These are phyloP conservation scores for Gallinago nigripennis DNA, from an alignment of 2,797 vertebrate species.

Conservation along the genomic window DNA sequence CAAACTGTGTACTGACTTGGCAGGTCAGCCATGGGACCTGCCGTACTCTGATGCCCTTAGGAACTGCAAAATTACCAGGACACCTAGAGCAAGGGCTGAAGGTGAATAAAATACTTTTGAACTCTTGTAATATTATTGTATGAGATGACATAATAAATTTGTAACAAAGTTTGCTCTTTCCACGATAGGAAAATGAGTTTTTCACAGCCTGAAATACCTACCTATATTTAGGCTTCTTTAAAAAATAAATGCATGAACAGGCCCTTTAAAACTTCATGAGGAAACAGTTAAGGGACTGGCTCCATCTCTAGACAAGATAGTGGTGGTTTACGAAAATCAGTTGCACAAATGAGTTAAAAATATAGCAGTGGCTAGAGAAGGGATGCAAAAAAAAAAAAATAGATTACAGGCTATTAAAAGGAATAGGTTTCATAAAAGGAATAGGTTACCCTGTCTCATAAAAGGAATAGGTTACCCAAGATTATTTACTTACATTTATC, in stretches of 20 bases:
- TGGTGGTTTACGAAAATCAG: background rate
- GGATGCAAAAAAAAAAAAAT: background rate
- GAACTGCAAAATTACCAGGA: background rate
- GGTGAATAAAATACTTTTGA: background rate
- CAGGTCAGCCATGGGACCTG: background rate
- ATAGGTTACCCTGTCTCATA: background rate
- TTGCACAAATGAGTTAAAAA: slow-evolving; percentile 32
- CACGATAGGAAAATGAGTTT: background rate
- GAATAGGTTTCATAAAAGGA: background rate
- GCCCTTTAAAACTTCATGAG: background rate
- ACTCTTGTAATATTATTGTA: background rate
- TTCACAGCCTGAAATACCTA: background rate
- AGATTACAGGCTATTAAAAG: background rate
- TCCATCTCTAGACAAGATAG: background rate
- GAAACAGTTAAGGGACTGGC: background rate
- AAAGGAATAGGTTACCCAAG: background rate
- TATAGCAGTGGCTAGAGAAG: background rate
- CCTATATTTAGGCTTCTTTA: background rate
- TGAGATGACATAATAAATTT: background rate
- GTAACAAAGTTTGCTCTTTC: background rate
- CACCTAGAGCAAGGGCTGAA: background rate
- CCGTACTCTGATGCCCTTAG: background rate
- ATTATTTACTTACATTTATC: slow-evolving; percentile 21
- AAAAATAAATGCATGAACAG: background rate
- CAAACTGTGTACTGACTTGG: background rate